A percentile compares a stretch with the other conserved stretches of the same genome.
These are phyloP conservation scores for Sisyra terminalis DNA, from an alignment of 2,888 invertebrate species.

Conservation along the genomic window DNA sequence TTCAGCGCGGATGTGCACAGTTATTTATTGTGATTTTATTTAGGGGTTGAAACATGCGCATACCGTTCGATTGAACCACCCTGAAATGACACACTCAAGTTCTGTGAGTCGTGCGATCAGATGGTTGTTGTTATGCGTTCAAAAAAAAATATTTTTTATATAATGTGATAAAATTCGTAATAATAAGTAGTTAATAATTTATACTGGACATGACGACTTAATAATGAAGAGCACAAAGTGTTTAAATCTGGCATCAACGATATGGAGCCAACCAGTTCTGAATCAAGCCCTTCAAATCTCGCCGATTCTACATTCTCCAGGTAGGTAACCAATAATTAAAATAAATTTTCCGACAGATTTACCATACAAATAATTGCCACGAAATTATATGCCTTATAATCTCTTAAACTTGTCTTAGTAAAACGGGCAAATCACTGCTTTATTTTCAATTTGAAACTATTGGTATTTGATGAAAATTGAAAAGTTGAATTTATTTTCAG, in stretches of 20 bases:
- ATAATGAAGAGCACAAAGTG: conserved; percentile 1
- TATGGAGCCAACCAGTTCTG: conserved; percentile 28
- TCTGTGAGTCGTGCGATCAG: no score
- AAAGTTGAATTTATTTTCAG: conserved; percentile 16
- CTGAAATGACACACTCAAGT: neutral
- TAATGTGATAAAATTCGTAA: no score
- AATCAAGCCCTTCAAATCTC: conserved; percentile 21
- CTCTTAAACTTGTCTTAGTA: no score
- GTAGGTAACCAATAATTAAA: conserved; percentile 14
- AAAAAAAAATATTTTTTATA: no score
- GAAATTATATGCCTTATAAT: no score
- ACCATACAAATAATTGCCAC: no score
- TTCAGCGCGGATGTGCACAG: no score
- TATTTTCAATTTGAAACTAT: no score
- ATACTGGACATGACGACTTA: neutral
- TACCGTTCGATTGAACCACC: neutral
- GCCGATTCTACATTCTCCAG: conserved; percentile 27
- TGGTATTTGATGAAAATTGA: neutral
- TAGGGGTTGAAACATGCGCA: conserved; percentile 3
- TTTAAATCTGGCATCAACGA: conserved; percentile 9
- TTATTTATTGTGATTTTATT: conserved; percentile 1
- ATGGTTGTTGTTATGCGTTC: no score
- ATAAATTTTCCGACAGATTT: neutral
- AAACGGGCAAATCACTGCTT: no score
- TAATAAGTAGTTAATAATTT: no score